Base-by-base conservation (phyloP, 2,888 invertebrate species). In the Octonoba sinensis region DNA sequence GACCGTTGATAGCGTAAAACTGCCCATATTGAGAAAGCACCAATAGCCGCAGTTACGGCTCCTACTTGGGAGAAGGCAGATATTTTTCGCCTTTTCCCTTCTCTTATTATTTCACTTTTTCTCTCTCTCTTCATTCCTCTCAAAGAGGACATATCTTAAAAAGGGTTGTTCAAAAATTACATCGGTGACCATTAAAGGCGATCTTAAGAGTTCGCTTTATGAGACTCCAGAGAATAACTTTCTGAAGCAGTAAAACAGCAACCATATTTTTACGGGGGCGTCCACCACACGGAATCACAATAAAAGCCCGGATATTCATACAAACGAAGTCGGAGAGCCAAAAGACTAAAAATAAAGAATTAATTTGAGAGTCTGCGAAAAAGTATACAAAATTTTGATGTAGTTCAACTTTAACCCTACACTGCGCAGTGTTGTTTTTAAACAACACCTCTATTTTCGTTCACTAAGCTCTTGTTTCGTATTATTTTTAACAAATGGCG, bases 1-100 rank as follows among this genome's bases (percentile, higher is more conserved):
- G 69, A 60, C 69, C 60, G 78, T 71, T 78, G 78, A 78, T 78
- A 78, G 78, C 71, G 72, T 72, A 78, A 72, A 78, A 78, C 72
- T 72, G 72, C 78, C 66, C 72, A 46, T 57, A 71, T 49, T 46
- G 57, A 59, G 57, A 66, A 56, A 22, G 73, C 51, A 16, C 24
- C n/a, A 44, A 18, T 64, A 44, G 47, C 47, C 65, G 16, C 27
- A 27, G 44, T 36, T 65, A 47, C 65, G 60, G n/a, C 36, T 44
- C 65, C 46, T 16, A 64, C 64, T 46, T 16, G 18, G 16, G 27
- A 15, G 22, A 49, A 65, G 20, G 6, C 49, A n/a, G 51, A 51
- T 51, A 51, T 51, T 51, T 51, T 51, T 51, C 18, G n/a, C 51
- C 51, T 51, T 51, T 18, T 18, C n/a, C 51, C 18, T 51, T 51